These are phyloP conservation scores for Drosophila picticornis DNA, from an alignment of 2,888 invertebrate species.

Conservation along the genomic window DNA sequence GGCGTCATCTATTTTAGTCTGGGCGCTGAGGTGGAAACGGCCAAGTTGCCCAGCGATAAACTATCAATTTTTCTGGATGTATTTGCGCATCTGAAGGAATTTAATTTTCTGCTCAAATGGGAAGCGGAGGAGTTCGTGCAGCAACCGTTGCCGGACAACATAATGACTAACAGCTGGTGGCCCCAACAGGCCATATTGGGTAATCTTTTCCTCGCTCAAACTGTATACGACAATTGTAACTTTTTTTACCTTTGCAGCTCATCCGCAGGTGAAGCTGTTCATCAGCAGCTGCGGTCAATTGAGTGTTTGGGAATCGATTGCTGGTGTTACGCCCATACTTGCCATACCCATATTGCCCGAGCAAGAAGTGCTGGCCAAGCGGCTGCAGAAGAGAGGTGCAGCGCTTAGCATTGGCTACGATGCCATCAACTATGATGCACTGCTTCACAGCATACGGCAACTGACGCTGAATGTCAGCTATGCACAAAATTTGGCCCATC, in stretches of 20 bases:
- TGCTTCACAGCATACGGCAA: constrained; percentile 83
- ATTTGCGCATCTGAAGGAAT: constrained; percentile 78
- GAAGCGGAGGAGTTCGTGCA: constrained; percentile 83
- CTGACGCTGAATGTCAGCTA: constrained; percentile 83
- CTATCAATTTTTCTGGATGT: constrained; percentile 78
- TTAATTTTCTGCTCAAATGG: constrained; percentile 86
- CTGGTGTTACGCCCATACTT: constrained; percentile 86
- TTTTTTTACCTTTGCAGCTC: constrained; percentile 81
- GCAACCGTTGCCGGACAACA: constrained; percentile 80
- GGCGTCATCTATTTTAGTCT: constrained; percentile 86
- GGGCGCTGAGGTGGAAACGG: constrained; percentile 84
- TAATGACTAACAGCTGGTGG: constrained; percentile 84
- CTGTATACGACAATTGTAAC: background rate
- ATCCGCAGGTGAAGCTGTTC: constrained; percentile 87
- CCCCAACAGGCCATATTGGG: constrained; percentile 84
- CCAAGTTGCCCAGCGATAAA: constrained; percentile 83
- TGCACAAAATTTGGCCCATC: constrained; percentile 50
- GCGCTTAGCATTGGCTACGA: constrained; percentile 83
- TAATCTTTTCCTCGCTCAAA: constrained; percentile 29
- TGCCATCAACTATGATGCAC: constrained; percentile 83
- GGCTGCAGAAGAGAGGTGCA: constrained; percentile 84
- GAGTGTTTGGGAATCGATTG: constrained; percentile 87
- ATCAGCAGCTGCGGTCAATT: constrained; percentile 88
- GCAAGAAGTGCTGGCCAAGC: constrained; percentile 86
- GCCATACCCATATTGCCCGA: constrained; percentile 86